Percentiles rank a stretch among this genome's conserved stretches.
Conservation (phyloP, 2,113 vertebrate genomes). For the Hyperopisus bebe region DNA sequence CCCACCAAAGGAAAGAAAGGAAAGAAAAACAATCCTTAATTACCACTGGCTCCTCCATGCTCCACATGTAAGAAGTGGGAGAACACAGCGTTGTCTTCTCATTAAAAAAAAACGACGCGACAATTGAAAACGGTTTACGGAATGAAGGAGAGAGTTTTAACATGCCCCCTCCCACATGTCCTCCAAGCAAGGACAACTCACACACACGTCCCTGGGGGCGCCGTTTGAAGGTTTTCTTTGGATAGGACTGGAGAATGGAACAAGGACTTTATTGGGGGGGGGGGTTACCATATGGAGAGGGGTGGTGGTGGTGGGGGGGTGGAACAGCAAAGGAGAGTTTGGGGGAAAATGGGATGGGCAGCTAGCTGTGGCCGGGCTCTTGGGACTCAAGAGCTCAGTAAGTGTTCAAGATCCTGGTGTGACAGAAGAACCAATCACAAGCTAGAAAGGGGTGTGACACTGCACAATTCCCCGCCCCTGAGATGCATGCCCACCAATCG, state of each 20-base stretch:
- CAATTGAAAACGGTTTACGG: neutral
- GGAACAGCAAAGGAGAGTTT: neutral
- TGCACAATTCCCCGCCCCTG: neutral
- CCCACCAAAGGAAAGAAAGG: constrained; percentile 25
- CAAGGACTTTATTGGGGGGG: neutral
- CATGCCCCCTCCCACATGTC: neutral
- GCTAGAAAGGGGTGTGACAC: neutral
- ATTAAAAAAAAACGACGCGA: neutral
- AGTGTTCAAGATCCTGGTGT: neutral
- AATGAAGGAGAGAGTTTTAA: neutral
- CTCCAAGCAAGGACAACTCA: neutral
- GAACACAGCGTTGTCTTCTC: neutral
- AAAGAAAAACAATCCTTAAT: constrained; percentile 17
- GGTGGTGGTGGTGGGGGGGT: neutral
- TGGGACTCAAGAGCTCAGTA: neutral
- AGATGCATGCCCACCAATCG: neutral
- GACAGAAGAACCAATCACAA: neutral
- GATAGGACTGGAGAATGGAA: neutral
- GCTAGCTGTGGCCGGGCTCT: neutral
- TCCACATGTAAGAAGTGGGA: neutral
- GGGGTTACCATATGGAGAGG: neutral
- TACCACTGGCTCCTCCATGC: neutral
- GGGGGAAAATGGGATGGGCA: neutral
- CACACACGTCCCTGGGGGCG: neutral
- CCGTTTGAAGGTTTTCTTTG: neutral